These are phyloP conservation scores for Pandemis cinnamomeana DNA, from an alignment of 2,888 invertebrate genomes.

Conservation along the genomic window DNA sequence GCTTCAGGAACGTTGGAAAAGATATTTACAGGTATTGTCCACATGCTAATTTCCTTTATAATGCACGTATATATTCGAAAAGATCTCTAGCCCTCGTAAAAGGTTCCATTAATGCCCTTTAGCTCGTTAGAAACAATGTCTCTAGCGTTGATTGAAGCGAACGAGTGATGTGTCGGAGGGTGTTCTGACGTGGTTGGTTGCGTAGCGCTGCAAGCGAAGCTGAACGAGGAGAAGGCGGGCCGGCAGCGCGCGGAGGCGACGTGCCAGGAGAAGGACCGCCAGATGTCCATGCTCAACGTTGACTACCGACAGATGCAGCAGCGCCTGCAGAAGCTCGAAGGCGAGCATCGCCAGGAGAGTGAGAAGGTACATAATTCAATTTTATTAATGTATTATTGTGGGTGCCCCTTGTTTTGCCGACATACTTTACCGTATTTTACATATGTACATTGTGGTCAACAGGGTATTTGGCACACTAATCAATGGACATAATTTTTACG, in stretches of 20 bases:
- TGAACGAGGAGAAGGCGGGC: constrained; percentile 95
- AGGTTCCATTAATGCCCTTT: neutral
- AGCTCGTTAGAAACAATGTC: neutral
- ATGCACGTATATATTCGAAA: constrained; percentile 42
- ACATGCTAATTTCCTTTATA: constrained; percentile 65
- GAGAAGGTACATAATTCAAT: constrained; percentile 88
- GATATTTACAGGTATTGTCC: constrained; percentile 87
- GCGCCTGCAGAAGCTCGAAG: constrained; percentile 94
- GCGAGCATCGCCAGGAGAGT: constrained; percentile 94
- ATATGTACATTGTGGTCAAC: no score
- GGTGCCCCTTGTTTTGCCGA: no score
- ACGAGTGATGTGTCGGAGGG: neutral
- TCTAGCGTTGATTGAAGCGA: neutral
- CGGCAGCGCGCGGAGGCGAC: constrained; percentile 94
- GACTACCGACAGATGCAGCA: constrained; percentile 98
- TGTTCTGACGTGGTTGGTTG: constrained; percentile 36
- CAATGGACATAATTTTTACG: no score
- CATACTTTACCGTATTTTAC: no score
- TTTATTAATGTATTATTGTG: neutral
- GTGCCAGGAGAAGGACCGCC: constrained; percentile 96
- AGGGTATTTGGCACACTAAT: no score
- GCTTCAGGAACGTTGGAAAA: constrained; percentile 88
- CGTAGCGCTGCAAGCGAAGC: constrained; percentile 94
- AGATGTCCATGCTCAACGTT: constrained; percentile 97
- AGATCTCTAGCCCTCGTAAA: neutral